A percentile compares a stretch with the other conserved stretches of the same genome.
phyloP scores from a whole-genome alignment of 2,888 invertebrate genomes.

The Smittia aterrima region DNA sequence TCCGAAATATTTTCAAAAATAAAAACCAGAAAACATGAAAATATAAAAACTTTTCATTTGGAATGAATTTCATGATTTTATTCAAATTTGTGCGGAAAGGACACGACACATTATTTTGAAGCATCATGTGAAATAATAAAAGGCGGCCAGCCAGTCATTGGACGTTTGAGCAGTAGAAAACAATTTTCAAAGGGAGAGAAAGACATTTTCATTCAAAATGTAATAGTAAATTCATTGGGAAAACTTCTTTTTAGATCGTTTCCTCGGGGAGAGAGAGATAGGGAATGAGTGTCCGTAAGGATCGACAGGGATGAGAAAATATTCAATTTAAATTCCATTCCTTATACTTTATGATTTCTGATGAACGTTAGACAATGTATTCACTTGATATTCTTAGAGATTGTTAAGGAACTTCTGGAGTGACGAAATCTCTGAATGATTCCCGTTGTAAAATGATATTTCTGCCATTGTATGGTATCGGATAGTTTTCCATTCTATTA shows the following conservation, averaged over 20 bases:
- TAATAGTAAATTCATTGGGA: conserved; percentile 17
- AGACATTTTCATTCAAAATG: no score
- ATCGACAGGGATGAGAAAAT: conserved; percentile 18
- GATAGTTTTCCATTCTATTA: background rate
- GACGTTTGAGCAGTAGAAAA: background rate
- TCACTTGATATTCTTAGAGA: background rate
- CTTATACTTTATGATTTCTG: conserved; percentile 39
- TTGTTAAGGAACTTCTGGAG: no score
- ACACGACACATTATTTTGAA: background rate
- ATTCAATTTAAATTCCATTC: conserved; percentile 40
- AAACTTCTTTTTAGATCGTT: background rate
- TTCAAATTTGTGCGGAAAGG: conserved; percentile 4
- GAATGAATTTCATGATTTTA: background rate
- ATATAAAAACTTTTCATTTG: background rate
- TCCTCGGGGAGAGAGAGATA: background rate
- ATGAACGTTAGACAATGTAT: conserved; percentile 26
- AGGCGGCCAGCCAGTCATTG: no score
- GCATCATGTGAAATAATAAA: background rate
- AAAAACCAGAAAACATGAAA: background rate
- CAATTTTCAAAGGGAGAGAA: no score
- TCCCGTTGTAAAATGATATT: background rate
- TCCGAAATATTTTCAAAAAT: background rate
- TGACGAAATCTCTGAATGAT: no score
- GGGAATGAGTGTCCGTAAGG: background rate
- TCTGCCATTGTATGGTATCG: background rate